These are phyloP conservation scores for Balaeniceps rex DNA, from an alignment of 2,113 vertebrate genomes.

Conservation along the genomic window DNA sequence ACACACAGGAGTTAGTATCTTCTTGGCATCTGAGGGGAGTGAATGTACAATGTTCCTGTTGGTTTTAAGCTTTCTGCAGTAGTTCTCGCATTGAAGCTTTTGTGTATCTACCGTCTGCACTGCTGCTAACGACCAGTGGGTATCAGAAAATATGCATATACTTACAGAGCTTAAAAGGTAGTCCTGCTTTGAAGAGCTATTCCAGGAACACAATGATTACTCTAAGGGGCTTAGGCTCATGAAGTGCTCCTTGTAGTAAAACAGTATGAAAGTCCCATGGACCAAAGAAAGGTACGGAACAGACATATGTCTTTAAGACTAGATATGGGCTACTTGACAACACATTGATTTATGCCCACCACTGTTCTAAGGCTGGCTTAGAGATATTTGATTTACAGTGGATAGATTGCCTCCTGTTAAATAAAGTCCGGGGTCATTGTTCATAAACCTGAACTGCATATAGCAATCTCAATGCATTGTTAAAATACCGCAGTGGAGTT, in stretches of 20 bases:
- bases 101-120: not conserved
- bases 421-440: conserved; percentile 51
- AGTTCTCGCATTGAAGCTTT: not conserved
- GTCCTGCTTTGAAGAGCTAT: not conserved
- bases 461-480: not conserved
- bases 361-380: not conserved
- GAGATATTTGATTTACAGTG: conserved; percentile 46
- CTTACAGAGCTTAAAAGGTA: not conserved
- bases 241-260: not conserved
- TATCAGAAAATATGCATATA: not conserved
- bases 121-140: not conserved
- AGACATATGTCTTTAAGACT: conserved; percentile 13
- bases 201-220: not conserved
- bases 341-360: conserved; percentile 36
- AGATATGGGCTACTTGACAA: conserved; percentile 4
- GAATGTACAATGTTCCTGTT: not conserved
- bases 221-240: not conserved
- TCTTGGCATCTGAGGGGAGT: not conserved
- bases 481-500: not conserved
- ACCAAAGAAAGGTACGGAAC: not conserved
- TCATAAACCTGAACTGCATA: conserved; percentile 27
- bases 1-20: not conserved
- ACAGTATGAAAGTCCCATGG: not conserved
- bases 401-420: conserved; percentile 47
- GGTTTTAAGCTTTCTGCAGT: not conserved